Base-by-base conservation (phyloP, 1,140 invertebrate genomes). In the Mercenaria mercenaria region DNA sequence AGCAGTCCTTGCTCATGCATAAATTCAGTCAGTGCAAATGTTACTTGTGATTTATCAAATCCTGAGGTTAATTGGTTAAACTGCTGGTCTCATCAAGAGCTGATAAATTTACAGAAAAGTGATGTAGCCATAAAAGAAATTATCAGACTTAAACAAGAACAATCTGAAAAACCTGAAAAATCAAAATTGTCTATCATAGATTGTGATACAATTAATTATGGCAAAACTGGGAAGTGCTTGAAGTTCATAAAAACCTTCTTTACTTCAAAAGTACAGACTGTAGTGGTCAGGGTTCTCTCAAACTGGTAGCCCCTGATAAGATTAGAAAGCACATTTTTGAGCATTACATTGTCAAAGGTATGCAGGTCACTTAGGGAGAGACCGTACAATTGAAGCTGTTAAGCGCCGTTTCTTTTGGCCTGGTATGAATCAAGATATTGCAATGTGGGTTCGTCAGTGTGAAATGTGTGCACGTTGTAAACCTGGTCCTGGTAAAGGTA, bases 391-490 rank as follows among this genome's bases (percentile, higher is more conserved):
- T n/a, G 81, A 69, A 56, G 59, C 90, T 34, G 47, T 88, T 29
- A 83, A 84, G 32, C 69, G 85, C 26, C 29, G 90, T 37, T 91
- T 91, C 59, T 88, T 43, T 61, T 91, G 90, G 90, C 82, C 90
- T 0, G 81, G 86, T 18, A 86, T 91, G 82, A 91, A 91, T 74
- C 79, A 86, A 11, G 85, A 91, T 41, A 50, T 92, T 11, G 56
- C 37, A 39, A 8, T 50, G 41, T 93, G 91, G 91, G 79, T 88
- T 56, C 56, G 50, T 67, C 18, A 81, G n/a, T 93, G 91, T 92
- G 76, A 80, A n/a, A 23, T 90, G 3, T 93, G 91, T 91, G 91
- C 92, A 23, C 43, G 77, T 20, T 34, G 79, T 37, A 90, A 91
- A 67, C 77, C 88, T 37, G 79, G 86, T 47, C 90, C 88, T 39